Evolutionary conservation across 2,888 invertebrate species (phyloP).

Genomic region (Hipparchia semele): DNA sequence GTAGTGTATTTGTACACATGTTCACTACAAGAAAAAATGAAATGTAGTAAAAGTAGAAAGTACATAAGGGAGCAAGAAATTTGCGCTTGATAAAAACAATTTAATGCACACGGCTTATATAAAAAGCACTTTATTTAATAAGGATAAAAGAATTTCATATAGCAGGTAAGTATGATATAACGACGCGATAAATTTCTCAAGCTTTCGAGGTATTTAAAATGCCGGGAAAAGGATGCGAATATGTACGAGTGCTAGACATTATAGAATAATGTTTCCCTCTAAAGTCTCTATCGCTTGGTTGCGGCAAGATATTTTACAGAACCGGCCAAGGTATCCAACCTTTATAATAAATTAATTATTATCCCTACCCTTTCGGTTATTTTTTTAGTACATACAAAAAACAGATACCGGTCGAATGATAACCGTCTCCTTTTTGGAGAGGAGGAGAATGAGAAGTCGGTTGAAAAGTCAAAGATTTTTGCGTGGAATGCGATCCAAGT

Average conservation of each 20-base stretch:
- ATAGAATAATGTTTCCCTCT: constrained; percentile 12
- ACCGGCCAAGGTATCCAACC: too few species aligned
- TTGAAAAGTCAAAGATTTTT: too few species aligned
- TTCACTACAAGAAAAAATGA: too few species aligned
- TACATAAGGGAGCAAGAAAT: not conserved
- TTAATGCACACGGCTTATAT: not conserved
- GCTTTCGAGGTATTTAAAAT: constrained; percentile 8
- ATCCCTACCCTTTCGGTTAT: too few species aligned
- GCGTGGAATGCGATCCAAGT: too few species aligned
- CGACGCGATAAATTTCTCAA: not conserved
- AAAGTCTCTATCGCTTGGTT: not conserved
- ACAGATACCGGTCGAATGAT: too few species aligned
- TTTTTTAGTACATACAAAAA: too few species aligned
- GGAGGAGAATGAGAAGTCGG: too few species aligned
- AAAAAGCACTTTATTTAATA: not conserved
- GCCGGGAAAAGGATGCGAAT: not conserved
- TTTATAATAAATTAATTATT: too few species aligned
- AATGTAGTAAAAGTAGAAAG: not conserved
- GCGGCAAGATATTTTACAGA: not conserved
- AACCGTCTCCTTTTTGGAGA: too few species aligned
- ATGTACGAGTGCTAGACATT: not conserved
- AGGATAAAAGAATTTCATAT: not conserved
- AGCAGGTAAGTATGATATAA: constrained; percentile 1
- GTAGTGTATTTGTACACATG: too few species aligned
- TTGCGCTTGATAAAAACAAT: not conserved